Conservation (phyloP, 2,113 vertebrate genomes). For the Aphyosemion australe region DNA sequence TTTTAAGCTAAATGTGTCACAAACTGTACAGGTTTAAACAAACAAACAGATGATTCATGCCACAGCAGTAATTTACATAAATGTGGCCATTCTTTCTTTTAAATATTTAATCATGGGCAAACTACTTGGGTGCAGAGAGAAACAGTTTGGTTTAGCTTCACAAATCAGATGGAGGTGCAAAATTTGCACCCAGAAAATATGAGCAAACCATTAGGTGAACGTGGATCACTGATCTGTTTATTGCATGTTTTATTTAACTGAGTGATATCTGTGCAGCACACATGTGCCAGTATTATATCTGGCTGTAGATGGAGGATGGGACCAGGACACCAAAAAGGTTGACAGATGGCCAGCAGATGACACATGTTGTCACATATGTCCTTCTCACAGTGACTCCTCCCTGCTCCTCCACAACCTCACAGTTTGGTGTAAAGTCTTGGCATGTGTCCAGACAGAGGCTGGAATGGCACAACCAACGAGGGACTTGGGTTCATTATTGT, state of each 20-base stretch:
- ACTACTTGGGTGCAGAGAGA: too few species aligned
- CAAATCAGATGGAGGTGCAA: too few species aligned
- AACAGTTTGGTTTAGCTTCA: too few species aligned
- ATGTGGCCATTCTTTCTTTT: too few species aligned
- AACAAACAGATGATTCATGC: too few species aligned
- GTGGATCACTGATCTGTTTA: too few species aligned
- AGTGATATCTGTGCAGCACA: constrained; percentile 9
- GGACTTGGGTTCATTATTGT: constrained; percentile 30
- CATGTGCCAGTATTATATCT: constrained; percentile 11
- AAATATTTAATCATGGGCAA: too few species aligned
- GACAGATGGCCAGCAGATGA: constrained; percentile 58
- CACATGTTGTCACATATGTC: constrained; percentile 70
- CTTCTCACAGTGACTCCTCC: constrained; percentile 33
- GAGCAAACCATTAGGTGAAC: too few species aligned
- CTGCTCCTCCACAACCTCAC: constrained; percentile 36
- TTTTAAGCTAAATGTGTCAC: too few species aligned
- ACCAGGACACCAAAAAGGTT: constrained; percentile 34
- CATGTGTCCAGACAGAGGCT: constrained; percentile 43
- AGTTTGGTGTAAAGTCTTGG: constrained; percentile 39
- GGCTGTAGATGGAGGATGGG: constrained; percentile 6
- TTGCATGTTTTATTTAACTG: neutral
- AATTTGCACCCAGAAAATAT: too few species aligned
- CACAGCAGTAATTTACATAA: too few species aligned
- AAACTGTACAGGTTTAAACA: too few species aligned
- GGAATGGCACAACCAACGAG: constrained; percentile 22